Evolutionary conservation across 2,888 invertebrate species (phyloP).

Genomic region (Acanthacorydalis orientalis): DNA sequence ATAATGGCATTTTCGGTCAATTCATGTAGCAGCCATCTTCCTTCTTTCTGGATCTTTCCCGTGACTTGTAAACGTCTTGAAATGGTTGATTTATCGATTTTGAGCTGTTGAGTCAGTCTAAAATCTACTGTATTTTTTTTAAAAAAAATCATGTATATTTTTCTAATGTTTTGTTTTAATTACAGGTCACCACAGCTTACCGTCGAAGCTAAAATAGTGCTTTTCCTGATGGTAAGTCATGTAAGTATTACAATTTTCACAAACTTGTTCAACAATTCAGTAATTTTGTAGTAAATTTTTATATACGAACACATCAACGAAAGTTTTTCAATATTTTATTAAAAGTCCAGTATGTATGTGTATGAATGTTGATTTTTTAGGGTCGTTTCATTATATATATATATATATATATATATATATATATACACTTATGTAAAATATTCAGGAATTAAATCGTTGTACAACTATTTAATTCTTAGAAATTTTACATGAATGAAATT

Average conservation of each 20-base stretch:
- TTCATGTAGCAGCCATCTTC: too few species aligned
- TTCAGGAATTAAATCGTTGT: too few species aligned
- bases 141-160: too few species aligned
- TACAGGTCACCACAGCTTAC: constrained; percentile 23
- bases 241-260: constrained; percentile 4
- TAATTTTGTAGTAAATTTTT: not conserved
- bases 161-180: constrained; percentile 8
- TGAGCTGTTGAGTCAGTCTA: too few species aligned
- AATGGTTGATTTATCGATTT: too few species aligned
- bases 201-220: constrained; percentile 22
- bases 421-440: too few species aligned
- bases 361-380: not conserved
- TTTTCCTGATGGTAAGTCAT: constrained; percentile 21
- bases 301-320: not conserved
- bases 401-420: too few species aligned
- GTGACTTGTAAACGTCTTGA: too few species aligned
- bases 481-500: too few species aligned
- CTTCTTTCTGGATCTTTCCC: too few species aligned
- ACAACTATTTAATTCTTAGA: too few species aligned
- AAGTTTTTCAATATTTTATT: not conserved
- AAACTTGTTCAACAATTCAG: not conserved
- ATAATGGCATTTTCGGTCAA: too few species aligned
- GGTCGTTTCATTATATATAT: not conserved
- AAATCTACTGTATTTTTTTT: not conserved
- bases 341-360: not conserved